Evolutionary conservation across 2,888 invertebrate species (phyloP).

Genomic region (Drosophila phalerata): DNA sequence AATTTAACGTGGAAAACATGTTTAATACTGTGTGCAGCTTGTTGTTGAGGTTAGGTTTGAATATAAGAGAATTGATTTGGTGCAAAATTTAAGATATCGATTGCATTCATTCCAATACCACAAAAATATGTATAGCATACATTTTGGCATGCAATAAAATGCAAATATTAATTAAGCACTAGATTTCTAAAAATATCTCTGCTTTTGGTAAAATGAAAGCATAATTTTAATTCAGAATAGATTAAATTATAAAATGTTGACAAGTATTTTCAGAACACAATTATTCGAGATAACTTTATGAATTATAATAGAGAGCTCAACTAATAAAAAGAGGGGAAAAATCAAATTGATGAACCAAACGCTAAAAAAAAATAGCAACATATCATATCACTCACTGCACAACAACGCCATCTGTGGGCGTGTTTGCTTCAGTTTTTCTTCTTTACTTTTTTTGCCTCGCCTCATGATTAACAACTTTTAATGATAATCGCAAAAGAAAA

Average conservation of each 20-base stretch:
- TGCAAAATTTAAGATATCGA: background rate
- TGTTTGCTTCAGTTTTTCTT: background rate
- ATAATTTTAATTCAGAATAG: background rate
- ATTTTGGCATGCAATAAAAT: background rate
- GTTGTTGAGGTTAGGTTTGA: background rate
- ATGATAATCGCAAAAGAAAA: conserved; percentile 18
- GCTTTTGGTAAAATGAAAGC: background rate
- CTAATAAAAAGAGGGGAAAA: background rate
- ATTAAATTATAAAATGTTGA: background rate
- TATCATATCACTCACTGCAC: conserved; percentile 9
- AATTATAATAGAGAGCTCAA: background rate
- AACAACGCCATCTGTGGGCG: conserved; percentile 28
- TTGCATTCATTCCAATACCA: background rate
- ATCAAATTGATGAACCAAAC: conserved; percentile 10
- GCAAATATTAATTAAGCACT: background rate
- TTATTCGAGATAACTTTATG: background rate
- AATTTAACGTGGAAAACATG: background rate
- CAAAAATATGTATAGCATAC: background rate
- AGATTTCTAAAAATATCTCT: background rate
- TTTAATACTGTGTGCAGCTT: conserved; percentile 1
- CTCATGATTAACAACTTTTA: conserved; percentile 35
- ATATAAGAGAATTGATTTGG: background rate
- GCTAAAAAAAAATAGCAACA: conserved; percentile 2
- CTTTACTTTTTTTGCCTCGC: background rate
- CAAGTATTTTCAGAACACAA: background rate